These are phyloP conservation scores for Plagodis pulveraria DNA, from an alignment of 2,888 invertebrate species.

Conservation along the genomic window DNA sequence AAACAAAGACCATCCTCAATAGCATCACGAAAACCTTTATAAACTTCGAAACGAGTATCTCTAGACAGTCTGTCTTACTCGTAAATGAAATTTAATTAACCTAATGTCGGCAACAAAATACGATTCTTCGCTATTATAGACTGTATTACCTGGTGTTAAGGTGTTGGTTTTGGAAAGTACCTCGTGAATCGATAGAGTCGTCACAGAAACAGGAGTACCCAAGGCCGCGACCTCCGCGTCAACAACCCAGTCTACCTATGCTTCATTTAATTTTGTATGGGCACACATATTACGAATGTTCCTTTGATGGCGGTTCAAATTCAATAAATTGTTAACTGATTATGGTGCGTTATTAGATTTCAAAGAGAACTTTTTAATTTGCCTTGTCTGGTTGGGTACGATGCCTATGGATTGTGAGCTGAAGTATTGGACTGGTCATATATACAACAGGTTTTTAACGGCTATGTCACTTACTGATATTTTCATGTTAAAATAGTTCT, in stretches of 20 bases:
- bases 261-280: conserved; percentile 22
- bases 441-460: too few relatives aligned
- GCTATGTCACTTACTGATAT: too few relatives aligned
- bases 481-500: too few relatives aligned
- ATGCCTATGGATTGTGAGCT: too few relatives aligned
- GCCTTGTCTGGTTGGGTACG: too few relatives aligned
- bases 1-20: conserved; percentile 2
- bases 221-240: conserved; percentile 45
- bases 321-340: too few relatives aligned
- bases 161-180: conserved; percentile 27
- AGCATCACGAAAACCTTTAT: background rate
- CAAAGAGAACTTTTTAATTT: too few relatives aligned
- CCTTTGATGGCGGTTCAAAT: background rate
- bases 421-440: too few relatives aligned
- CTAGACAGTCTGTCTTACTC: conserved; percentile 9
- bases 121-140: conserved; percentile 19
- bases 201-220: conserved; percentile 40
- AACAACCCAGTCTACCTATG: conserved; percentile 17
- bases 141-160: conserved; percentile 26
- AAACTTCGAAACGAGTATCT: conserved; percentile 6
- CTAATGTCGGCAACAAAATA: conserved; percentile 6
- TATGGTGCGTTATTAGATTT: background rate
- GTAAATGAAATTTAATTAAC: conserved; percentile 23
- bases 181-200: conserved; percentile 43
- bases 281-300: background rate